Evolutionary conservation across 1,140 invertebrate species (phyloP).

Genomic region (Pseudoatta argentina): DNA sequence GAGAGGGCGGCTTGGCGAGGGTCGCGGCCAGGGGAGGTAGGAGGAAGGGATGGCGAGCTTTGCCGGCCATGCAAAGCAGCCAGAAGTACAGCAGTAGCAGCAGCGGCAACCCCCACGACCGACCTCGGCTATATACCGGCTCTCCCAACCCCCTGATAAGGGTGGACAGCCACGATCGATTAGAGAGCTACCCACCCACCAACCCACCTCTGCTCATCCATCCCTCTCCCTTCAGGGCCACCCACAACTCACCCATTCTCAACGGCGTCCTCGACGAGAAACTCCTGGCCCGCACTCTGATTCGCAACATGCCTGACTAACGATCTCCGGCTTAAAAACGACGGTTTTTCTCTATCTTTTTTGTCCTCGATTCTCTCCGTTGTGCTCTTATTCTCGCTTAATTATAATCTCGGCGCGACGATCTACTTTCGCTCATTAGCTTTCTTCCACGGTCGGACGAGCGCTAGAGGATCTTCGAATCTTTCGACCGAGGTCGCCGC

Average conservation of each 20-base stretch:
- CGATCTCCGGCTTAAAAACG: slow-evolving; percentile 77
- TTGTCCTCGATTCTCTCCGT: slow-evolving; percentile 43
- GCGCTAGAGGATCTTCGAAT: slow-evolving; percentile 54
- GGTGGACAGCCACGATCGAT: slow-evolving; percentile 87
- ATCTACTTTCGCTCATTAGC: slow-evolving; percentile 60
- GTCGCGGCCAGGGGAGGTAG: slow-evolving; percentile 43
- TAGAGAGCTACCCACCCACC: slow-evolving; percentile 84
- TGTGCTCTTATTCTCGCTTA: slow-evolving; percentile 61
- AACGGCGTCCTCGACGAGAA: slow-evolving; percentile 62
- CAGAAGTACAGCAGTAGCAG: slow-evolving; percentile 69
- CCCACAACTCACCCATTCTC: slow-evolving; percentile 78
- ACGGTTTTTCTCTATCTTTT: slow-evolving; percentile 55
- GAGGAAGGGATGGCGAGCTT: slow-evolving; percentile 71
- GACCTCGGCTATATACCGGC: slow-evolving; percentile 77
- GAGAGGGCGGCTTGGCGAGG: slow-evolving; percentile 54
- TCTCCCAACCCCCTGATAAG: slow-evolving; percentile 85
- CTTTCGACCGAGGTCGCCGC: slow-evolving; percentile 49
- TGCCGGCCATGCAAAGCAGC: slow-evolving; percentile 86
- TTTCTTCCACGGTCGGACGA: slow-evolving; percentile 62
- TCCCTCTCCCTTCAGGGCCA: slow-evolving; percentile 73
- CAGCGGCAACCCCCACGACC: slow-evolving; percentile 71
- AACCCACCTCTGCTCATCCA: slow-evolving; percentile 76
- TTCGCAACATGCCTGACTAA: slow-evolving; percentile 77
- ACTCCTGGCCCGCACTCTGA: slow-evolving; percentile 80
- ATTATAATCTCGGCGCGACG: slow-evolving; percentile 63